Evolutionary conservation across 2,113 vertebrate genomes (phyloP), one percentile per base, ranked within the genome.

Genomic region (Asarcornis scutulata): DNA sequence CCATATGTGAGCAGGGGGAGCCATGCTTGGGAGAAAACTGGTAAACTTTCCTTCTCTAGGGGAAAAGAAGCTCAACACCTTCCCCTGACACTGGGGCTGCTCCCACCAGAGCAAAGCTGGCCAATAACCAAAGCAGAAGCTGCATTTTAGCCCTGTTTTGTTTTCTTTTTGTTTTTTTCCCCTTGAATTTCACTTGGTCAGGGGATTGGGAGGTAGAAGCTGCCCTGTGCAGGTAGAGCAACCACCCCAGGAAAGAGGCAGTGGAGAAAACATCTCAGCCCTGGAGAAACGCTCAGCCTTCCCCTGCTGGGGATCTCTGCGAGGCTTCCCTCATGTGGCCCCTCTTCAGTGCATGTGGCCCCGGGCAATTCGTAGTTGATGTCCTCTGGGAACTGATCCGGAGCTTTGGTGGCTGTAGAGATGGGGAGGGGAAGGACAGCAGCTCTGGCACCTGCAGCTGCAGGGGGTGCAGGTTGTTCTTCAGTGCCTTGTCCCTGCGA

Each of bases 401-500:
- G n/a, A 23, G 60, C 2, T 21, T 7, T 1, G 2, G 26, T 10
- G 6, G 12, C 20, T 11, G 17, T 4, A 22, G 66, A 7, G 25
- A 3, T 0, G 8, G 25, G 46, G 62, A 6, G 1, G 52, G 38
- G 40, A 3, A 17, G 38, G 40, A 2, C 5, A 3, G 21, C 53
- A n/a, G 75, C 95, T 6, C 25, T 3, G 2, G 80, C 86, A 7
- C 48, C 74, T 76, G 94, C 89, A 42, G 67, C 92, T 71, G n/a
- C 8, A 48, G 76, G 53, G 52, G 42, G n/a, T 21, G 67, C 15
- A 25, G 52, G 72, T 72, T 86, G 64, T 66, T 83, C 83, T 82
- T 68, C 96, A 97, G 98, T 98, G 98, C 98, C 98, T 98, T 98
- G 83, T 94, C 86, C 93, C 53, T 5, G 69, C 81, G 27, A 23